A percentile compares a stretch with the other conserved stretches of the same genome.
These are phyloP conservation scores for Meriones unguiculatus DNA, from an alignment of 2,113 vertebrate species.

Conservation along the genomic window DNA sequence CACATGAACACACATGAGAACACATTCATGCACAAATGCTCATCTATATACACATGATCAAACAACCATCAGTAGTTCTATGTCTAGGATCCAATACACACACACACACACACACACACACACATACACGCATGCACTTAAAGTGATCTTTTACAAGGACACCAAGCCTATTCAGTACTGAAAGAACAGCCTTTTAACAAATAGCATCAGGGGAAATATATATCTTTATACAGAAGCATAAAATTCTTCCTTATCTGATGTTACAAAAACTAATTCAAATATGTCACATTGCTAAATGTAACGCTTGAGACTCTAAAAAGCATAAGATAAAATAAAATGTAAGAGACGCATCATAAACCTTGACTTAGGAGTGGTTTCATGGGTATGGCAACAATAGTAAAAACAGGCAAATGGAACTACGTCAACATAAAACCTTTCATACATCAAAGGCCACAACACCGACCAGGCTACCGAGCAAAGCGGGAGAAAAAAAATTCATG, in stretches of 20 bases:
- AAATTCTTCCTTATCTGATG: neutral
- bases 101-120: neutral
- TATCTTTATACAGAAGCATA: neutral
- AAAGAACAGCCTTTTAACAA: neutral
- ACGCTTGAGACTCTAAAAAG: neutral
- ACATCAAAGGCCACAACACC: neutral
- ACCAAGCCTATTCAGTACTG: neutral
- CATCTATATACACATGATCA: neutral
- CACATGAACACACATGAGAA: no score
- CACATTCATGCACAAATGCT: neutral
- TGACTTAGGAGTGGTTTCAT: neutral
- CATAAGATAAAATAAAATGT: neutral
- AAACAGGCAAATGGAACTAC: neutral
- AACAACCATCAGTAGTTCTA: neutral
- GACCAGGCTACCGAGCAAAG: neutral
- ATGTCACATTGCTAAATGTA: neutral
- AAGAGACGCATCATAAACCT: neutral
- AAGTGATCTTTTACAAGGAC: neutral
- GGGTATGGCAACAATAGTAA: neutral
- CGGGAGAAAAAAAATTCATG: neutral
- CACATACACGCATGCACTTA: neutral
- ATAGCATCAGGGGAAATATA: neutral
- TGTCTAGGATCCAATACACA: neutral
- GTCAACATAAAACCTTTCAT: neutral
- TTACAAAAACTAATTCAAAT: neutral